Conservation (phyloP, 64 coral and sea anemone species). For the Dendronephthya gigantea region DNA sequence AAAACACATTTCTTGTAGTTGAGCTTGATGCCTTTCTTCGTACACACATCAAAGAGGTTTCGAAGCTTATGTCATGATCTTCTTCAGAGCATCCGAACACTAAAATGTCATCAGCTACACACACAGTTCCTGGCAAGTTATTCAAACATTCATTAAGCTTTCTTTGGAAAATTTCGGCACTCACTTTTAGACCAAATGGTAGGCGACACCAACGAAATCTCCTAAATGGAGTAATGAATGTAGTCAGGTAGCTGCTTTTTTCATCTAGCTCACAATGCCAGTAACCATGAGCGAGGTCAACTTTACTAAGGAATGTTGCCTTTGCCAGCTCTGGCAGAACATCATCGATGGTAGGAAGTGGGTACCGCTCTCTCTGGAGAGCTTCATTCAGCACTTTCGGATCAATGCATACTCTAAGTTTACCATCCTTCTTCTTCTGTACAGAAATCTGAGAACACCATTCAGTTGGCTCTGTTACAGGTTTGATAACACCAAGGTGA, state of each 20-base stretch:
- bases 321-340: constrained; percentile 29
- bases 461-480: too few species aligned
- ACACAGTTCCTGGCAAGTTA: background rate
- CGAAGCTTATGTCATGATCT: too few species aligned
- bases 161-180: constrained; percentile 14
- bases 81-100: too few species aligned
- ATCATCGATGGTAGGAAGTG: constrained; percentile 27
- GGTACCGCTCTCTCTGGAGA: constrained; percentile 23
- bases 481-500: too few species aligned
- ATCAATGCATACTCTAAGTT: too few species aligned
- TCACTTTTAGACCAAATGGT: constrained; percentile 29
- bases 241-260: constrained; percentile 23
- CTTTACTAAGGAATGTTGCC: constrained; percentile 19
- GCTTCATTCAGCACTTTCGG: constrained; percentile 7
- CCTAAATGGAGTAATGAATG: background rate
- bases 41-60: too few species aligned
- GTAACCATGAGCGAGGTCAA: constrained; percentile 24
- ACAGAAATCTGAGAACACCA: too few species aligned
- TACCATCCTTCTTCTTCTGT: too few species aligned
- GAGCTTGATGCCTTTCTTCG: too few species aligned
- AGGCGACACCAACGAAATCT: constrained; percentile 24
- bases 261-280: constrained; percentile 36
- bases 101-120: too few species aligned
- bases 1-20: too few species aligned
- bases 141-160: background rate